Conservation (phyloP, 2,888 invertebrate genomes). For the Lycaena phlaeas region DNA sequence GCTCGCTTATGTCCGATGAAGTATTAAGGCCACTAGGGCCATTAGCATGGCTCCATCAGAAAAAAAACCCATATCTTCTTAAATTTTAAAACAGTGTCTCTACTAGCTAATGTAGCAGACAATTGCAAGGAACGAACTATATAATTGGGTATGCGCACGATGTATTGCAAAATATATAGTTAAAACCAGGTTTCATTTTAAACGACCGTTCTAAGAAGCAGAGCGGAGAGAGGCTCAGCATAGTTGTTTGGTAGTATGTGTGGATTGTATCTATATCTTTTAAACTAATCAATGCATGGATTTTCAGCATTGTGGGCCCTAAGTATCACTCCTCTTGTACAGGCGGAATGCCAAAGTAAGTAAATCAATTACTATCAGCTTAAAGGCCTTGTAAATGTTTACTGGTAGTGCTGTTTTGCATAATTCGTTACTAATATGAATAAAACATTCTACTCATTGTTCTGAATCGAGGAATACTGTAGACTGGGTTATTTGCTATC, state of each 20-base stretch:
- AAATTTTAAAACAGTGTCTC: no score
- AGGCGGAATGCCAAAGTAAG: constrained; percentile 73
- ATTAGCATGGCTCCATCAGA: no score
- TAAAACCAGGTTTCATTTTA: no score
- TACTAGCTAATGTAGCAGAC: no score
- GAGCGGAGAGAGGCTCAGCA: neutral
- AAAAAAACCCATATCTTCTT: no score
- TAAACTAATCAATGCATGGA: constrained; percentile 68
- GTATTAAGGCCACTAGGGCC: no score
- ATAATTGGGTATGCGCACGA: no score
- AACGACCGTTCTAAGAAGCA: no score
- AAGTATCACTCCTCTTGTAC: constrained; percentile 64
- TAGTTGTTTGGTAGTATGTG: constrained; percentile 9
- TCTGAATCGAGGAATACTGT: neutral
- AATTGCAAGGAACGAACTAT: no score
- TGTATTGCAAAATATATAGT: no score
- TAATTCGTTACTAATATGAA: constrained; percentile 1
- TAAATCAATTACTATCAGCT: constrained; percentile 24
- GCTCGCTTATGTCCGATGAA: no score
- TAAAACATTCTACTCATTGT: neutral
- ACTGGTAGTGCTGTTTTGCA: constrained; percentile 1
- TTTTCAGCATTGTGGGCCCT: constrained; percentile 72
- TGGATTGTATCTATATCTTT: constrained; percentile 29
- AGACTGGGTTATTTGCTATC: no score
- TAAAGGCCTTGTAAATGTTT: constrained; percentile 8